Base-by-base conservation (phyloP, 2,888 invertebrate species). In the Polymixis flavicincta region DNA sequence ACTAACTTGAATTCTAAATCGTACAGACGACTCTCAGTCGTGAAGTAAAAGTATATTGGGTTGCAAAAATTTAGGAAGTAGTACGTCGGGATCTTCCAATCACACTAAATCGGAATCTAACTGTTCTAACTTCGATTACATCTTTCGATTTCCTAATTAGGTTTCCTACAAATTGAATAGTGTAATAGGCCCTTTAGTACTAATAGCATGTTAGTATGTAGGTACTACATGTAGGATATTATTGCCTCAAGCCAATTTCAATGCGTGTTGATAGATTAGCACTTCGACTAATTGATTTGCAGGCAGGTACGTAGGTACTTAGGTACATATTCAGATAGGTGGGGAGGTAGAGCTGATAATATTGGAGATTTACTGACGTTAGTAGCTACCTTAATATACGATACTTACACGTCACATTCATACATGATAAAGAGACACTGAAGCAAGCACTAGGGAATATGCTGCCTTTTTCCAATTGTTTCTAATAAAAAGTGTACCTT, bases 221-320 rank as follows among this genome's bases (percentile, higher is more conserved):
- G 19, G 11, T 63, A 63, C 9, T 13, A 22, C 7, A 22, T 22
- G 19, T 19, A 25, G 25, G 19, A 14, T 28, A 64, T 32, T 37
- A 45, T 32, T 73, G 25, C 59, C 59, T 54, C 48, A 60, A 54
- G 37, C 37, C 28, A 73, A 74, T 74, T 54, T 0, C 59, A 48
- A 37, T 59, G 50, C 45, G 17, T 14, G 22, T 45, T 80, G 52
- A 77, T 77, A 74, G 77, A 80, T 64, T 64, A 74, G 59, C 54
- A 74, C 59, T 78, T 74, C 22, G 28, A 42, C 37, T 65, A 54
- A 78, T 78, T 78, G 28, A 65, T 54, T 74, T 42, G 52, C 4
- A 0, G 14, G 25, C 5, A 59, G n/a, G 28, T 45, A 52, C 4
- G 37, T 37, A 37, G 37, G 37, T 37, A 11, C 11, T n/a, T 45